Conservation (phyloP, 2,888 invertebrate genomes). For the Congeria kusceri region DNA sequence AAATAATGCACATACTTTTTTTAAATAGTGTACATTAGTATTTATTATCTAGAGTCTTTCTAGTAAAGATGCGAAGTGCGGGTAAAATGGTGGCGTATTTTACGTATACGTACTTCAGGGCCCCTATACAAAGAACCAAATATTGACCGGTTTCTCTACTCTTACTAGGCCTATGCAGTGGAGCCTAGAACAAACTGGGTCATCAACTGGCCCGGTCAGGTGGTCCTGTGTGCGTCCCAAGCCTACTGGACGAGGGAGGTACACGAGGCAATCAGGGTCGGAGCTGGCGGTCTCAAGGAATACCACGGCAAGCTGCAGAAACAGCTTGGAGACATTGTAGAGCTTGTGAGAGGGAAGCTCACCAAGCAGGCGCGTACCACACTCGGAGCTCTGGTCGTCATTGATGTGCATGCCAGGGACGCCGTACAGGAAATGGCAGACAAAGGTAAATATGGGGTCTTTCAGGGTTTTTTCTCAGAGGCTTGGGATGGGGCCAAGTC, state of each 20-base stretch:
- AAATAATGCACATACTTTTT: no score
- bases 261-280: conserved; percentile 90
- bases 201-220: conserved; percentile 96
- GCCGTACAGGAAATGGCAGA: conserved; percentile 89
- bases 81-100: no score
- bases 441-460: conserved; percentile 76
- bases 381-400: conserved; percentile 94
- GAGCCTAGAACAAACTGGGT: conserved; percentile 91
- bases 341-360: conserved; percentile 93
- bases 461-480: no score
- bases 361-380: conserved; percentile 95
- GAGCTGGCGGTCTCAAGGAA: conserved; percentile 87
- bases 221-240: conserved; percentile 91
- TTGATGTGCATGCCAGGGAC: conserved; percentile 97
- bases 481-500: no score
- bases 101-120: no score
- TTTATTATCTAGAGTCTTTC: no score
- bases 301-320: conserved; percentile 88
- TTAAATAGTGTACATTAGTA: no score
- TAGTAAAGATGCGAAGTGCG: no score
- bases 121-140: no score
- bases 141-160: no score
- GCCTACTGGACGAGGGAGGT: conserved; percentile 94
- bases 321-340: conserved; percentile 91
- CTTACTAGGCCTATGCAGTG: conserved; percentile 81